A percentile compares a stretch with the other conserved stretches of the same genome.
These are phyloP conservation scores for Dendrolimus houi DNA, from an alignment of 2,888 invertebrate species.

Conservation along the genomic window DNA sequence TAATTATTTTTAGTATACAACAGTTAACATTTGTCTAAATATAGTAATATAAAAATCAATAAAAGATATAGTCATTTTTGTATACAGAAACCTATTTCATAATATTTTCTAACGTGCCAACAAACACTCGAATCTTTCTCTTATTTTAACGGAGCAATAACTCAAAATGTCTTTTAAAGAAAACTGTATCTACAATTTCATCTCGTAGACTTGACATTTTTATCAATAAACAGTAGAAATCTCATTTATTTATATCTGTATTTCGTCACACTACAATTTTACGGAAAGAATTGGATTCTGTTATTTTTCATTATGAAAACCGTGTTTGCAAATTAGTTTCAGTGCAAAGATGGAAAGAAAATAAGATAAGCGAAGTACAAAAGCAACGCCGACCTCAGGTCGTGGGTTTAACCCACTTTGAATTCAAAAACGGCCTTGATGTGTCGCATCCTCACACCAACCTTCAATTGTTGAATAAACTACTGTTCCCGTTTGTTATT, in stretches of 20 bases:
- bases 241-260: too few relatives aligned
- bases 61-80: too few relatives aligned
- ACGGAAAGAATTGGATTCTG: too few relatives aligned
- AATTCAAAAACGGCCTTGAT: conserved; percentile 40
- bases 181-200: not conserved
- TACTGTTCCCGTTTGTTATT: too few relatives aligned
- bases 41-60: too few relatives aligned
- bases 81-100: not conserved
- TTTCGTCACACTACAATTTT: too few relatives aligned
- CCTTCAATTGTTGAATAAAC: conserved; percentile 37
- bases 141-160: not conserved
- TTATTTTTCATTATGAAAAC: not conserved
- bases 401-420: conserved; percentile 18
- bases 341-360: not conserved
- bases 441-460: conserved; percentile 18
- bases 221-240: too few relatives aligned
- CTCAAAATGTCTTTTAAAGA: not conserved
- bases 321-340: not conserved
- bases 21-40: too few relatives aligned
- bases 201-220: too few relatives aligned
- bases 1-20: too few relatives aligned
- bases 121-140: conserved; percentile 1
- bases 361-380: not conserved
- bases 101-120: not conserved
- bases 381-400: not conserved